These are phyloP conservation scores for Amiota minor DNA, from an alignment of 2,888 invertebrate species.

Conservation along the genomic window DNA sequence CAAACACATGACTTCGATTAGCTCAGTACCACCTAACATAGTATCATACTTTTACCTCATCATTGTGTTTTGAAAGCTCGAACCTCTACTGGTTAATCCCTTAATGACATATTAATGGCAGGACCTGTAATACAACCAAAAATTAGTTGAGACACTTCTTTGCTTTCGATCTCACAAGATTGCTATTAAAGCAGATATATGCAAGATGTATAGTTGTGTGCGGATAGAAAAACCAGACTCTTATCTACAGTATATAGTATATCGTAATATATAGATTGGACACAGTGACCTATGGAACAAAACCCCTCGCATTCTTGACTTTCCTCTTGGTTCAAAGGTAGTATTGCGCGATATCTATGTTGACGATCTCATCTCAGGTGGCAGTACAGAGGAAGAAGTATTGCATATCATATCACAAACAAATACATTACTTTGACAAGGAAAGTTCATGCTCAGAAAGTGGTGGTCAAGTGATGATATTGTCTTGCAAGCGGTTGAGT, in stretches of 20 bases:
- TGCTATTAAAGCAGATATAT: not conserved
- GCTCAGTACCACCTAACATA: not conserved
- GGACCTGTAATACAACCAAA: not conserved
- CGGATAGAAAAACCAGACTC: not conserved
- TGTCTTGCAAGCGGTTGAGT: not conserved
- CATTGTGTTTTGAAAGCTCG: not conserved
- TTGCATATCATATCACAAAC: not conserved
- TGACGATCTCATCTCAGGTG: no score
- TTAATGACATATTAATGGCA: not conserved
- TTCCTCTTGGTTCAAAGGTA: no score
- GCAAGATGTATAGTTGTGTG: not conserved
- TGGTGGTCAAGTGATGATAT: constrained; percentile 7
- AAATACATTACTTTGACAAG: not conserved
- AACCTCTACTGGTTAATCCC: not conserved
- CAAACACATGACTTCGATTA: not conserved
- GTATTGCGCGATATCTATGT: no score
- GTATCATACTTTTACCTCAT: not conserved
- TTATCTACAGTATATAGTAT: not conserved
- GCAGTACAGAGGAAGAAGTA: not conserved
- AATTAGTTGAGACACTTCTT: not conserved
- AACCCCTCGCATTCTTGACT: no score
- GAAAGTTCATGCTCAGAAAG: not conserved
- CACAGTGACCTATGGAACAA: no score
- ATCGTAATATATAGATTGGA: not conserved
- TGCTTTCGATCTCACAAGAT: not conserved